Base-by-base conservation (phyloP, 2,888 invertebrate genomes). In the Prenolepis imparis region DNA sequence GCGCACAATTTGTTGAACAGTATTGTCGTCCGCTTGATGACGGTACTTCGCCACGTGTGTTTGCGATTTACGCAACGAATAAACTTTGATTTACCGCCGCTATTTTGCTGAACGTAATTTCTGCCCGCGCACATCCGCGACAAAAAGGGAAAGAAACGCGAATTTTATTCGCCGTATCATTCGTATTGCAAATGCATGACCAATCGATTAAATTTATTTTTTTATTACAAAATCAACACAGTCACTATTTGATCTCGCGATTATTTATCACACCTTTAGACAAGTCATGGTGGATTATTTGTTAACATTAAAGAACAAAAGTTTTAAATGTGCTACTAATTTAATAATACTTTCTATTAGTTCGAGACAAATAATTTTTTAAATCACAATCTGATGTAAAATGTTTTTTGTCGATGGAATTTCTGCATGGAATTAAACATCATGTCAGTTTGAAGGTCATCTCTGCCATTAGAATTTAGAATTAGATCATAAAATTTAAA, bases 81-180 rank as follows among this genome's bases (percentile, higher is more conserved):
- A 78, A 78, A 78, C 78, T 78, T 78, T 72, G 78, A 80, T 80
- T 80, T 80, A 80, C 36, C 44, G 44, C 36, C 12, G 12, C 70
- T 24, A 44, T 72, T 39, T 72, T 59, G 44, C 44, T 44, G 44
- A 78, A 61, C 24, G 59, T 36, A 59, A 70, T 78, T 70, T 72
- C 72, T 48, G 21, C 32, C 72, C 11, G 32, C 41, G 15, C 44
- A 28, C 41, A 59, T 72, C 18, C 44, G 3, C 39, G 21, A 63
- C 44, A 39, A 64, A 32, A 2, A 41, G 24, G 21, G 81, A 55
- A 81, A 12, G 4, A 8, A 68, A 9, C 12, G 2, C 3, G 52
- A 28, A 18, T 70, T 59, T 57, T 18, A 39, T 28, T 21, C 41
- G 41, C 57, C 70, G 3, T 67, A 39, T 39, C 48, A 48, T 48